Evolutionary conservation across 2,113 vertebrate genomes (phyloP).

Genomic region (Cyanoramphus novaezelandiae): DNA sequence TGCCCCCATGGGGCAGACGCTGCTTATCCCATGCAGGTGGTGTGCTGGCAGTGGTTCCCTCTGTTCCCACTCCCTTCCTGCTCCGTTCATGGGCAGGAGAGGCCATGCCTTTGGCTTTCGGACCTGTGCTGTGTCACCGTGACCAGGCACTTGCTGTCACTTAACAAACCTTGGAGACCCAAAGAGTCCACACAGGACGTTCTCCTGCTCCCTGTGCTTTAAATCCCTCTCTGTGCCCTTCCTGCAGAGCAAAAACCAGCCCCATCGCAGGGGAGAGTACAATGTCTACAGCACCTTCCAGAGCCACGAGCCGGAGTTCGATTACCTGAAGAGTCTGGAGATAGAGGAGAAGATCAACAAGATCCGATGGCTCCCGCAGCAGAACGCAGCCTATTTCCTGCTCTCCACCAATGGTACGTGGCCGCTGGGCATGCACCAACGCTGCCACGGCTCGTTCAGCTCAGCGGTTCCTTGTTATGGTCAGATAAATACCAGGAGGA

Average conservation of each 20-base stretch:
- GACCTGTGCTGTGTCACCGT: not conserved
- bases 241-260: conserved; percentile 91
- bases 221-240: not conserved
- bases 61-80: accelerated
- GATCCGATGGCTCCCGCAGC: conserved; percentile 97
- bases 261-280: conserved; percentile 93
- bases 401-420: conserved; percentile 92
- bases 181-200: not conserved
- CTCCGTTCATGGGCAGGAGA: not conserved
- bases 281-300: conserved; percentile 99
- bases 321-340: conserved; percentile 98
- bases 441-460: not conserved
- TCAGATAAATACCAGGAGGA: conserved; percentile 22
- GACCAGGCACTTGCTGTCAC: accelerated
- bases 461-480: not conserved
- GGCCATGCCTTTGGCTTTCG: not conserved
- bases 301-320: conserved; percentile 97
- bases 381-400: conserved; percentile 95
- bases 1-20: not conserved
- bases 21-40: accelerated
- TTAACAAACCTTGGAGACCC: not conserved
- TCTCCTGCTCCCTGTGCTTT: not conserved
- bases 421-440: accelerated
- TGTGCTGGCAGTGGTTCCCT: not conserved
- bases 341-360: conserved; percentile 99